Evolutionary conservation across 2,113 vertebrate genomes (phyloP).

Genomic region (Cyrtonyx montezumae): DNA sequence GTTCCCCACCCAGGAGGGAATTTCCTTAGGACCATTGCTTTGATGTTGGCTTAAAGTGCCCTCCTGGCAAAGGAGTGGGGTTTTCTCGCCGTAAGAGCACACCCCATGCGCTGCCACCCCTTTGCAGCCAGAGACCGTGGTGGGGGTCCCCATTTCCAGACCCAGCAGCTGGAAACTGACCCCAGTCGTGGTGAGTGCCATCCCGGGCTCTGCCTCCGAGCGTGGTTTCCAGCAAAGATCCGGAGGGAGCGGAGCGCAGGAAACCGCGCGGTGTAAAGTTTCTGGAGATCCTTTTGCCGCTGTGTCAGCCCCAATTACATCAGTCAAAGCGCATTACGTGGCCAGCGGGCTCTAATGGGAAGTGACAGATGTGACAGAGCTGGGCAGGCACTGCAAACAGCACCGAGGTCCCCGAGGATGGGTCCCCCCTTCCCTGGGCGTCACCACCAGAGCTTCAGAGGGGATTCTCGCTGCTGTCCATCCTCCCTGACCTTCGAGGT

Average conservation of each 20-base stretch:
- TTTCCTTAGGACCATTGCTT: not conserved
- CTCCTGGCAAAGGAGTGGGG: not conserved
- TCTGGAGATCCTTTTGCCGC: not conserved
- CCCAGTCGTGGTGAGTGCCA: accelerated
- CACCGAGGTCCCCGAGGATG: not conserved
- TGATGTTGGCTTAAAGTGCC: too few relatives aligned
- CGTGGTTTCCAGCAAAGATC: not conserved
- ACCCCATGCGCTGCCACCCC: not conserved
- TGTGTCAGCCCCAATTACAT: conserved; percentile 25
- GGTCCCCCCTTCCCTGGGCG: not conserved
- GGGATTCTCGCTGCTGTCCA: not conserved
- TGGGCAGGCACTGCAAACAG: not conserved
- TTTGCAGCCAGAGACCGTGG: not conserved
- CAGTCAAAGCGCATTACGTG: conserved; percentile 20
- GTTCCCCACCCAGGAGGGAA: not conserved
- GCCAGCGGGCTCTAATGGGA: conserved; percentile 40
- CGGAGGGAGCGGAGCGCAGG: not conserved
- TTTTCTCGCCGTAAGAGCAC: not conserved
- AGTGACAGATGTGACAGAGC: conserved; percentile 62
- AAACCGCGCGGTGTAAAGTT: not conserved
- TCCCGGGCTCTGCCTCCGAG: not conserved
- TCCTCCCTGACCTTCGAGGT: conserved; percentile 20
- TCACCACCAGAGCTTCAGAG: not conserved
- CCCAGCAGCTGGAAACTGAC: not conserved
- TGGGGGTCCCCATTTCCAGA: accelerated